Percentiles rank a stretch among this genome's conserved stretches.
Conservation (phyloP, 2,888 invertebrate species). For the Teleiodes luculella region DNA sequence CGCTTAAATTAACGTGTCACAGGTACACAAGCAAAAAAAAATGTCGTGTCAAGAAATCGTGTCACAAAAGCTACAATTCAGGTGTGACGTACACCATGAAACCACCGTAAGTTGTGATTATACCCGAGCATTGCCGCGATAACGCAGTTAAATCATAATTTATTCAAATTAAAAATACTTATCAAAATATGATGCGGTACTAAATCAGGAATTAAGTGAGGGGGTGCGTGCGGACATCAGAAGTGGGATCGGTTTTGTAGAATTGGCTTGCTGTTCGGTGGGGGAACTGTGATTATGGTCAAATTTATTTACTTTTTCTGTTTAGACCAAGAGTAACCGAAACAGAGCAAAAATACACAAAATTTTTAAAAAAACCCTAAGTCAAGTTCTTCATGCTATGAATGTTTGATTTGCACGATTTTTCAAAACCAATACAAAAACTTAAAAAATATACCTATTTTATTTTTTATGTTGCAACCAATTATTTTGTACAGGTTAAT, state of each 20-base stretch:
- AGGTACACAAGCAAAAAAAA: background rate
- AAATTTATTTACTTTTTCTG: too few species aligned
- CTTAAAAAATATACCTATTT: too few species aligned
- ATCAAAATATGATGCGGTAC: conserved; percentile 77
- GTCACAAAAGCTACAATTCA: conserved; percentile 17
- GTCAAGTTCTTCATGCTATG: too few species aligned
- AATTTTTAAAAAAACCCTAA: too few species aligned
- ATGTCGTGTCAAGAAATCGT: conserved; percentile 7
- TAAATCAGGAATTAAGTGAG: conserved; percentile 76
- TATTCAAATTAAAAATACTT: conserved; percentile 80
- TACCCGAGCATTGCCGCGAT: conserved; percentile 62
- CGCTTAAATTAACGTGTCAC: too few species aligned
- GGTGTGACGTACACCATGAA: conserved; percentile 42
- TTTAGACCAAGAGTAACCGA: too few species aligned
- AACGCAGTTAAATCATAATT: conserved; percentile 75
- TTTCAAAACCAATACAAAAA: too few species aligned
- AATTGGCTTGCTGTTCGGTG: background rate
- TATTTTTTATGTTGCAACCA: too few species aligned
- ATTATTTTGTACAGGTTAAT: too few species aligned
- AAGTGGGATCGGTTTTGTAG: background rate
- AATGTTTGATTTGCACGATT: too few species aligned
- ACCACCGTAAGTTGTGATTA: conserved; percentile 52
- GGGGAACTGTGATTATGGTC: too few species aligned
- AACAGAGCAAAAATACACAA: too few species aligned
- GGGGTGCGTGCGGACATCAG: conserved; percentile 57